phyloP scores from a whole-genome alignment of 2,888 invertebrate species.

The Auanema freiburgensis region DNA sequence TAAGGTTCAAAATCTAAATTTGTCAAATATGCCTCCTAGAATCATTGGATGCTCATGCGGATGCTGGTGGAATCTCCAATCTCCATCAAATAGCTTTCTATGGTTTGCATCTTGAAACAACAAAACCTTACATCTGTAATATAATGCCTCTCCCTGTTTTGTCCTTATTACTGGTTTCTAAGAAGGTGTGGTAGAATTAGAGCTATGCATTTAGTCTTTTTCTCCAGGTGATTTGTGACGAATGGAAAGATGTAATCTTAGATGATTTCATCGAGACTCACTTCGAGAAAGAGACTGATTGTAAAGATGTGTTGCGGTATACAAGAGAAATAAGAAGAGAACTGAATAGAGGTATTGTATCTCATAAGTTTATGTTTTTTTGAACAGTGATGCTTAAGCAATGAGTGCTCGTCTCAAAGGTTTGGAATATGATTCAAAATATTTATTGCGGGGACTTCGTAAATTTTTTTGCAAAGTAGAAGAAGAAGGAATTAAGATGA shows the following conservation, averaged over 20 bases:
- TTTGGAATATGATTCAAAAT: constrained; percentile 24
- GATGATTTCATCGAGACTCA: constrained; percentile 44
- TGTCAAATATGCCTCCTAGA: constrained; percentile 20
- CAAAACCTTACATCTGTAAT: constrained; percentile 53
- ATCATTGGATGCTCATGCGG: constrained; percentile 33
- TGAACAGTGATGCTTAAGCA: too few relatives aligned
- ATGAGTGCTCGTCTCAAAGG: constrained; percentile 16
- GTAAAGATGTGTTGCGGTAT: constrained; percentile 27
- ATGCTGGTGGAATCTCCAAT: constrained; percentile 25
- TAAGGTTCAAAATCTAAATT: background rate
- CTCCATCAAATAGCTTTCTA: constrained; percentile 52
- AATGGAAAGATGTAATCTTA: constrained; percentile 20
- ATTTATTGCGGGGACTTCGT: constrained; percentile 15
- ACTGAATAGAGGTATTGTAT: constrained; percentile 26
- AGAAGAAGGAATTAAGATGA: constrained; percentile 27
- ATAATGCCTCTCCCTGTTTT: constrained; percentile 45
- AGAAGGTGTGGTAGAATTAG: constrained; percentile 26
- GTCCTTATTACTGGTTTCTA: constrained; percentile 34
- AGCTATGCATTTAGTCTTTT: background rate
- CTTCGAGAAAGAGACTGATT: constrained; percentile 28
- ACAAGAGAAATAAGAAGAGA: constrained; percentile 32
- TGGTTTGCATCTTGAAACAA: constrained; percentile 57
- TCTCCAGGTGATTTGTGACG: constrained; percentile 25
- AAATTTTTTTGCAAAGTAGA: constrained; percentile 19
- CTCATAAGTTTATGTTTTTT: background rate